Evolutionary conservation across 1,140 invertebrate genomes (phyloP).

Genomic region (Triops longicaudatus): DNA sequence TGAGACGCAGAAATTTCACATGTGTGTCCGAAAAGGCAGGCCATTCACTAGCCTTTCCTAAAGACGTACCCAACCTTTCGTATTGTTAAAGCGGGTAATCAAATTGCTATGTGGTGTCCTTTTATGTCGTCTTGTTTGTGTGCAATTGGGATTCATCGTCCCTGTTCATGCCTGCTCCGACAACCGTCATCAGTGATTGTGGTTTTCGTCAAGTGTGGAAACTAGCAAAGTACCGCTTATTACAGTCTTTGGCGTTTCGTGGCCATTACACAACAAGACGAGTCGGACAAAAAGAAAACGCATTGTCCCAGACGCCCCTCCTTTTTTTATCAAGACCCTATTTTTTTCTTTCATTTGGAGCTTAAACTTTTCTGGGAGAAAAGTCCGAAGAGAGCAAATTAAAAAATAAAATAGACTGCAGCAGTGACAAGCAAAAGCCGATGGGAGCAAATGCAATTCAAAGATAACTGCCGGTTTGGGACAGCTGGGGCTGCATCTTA

Average conservation of each 20-base stretch:
- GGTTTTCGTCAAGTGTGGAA: neutral
- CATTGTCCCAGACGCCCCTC: neutral
- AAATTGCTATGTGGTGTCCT: neutral
- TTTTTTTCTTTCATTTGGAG: neutral
- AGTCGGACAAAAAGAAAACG: neutral
- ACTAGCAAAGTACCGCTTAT: neutral
- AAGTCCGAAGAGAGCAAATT: neutral
- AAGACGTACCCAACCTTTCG: no score
- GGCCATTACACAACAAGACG: neutral
- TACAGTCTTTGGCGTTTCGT: neutral
- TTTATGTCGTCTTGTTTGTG: neutral
- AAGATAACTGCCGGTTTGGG: neutral
- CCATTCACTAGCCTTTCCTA: no score
- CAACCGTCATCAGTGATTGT: neutral
- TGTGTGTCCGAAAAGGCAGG: no score
- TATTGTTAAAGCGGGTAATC: neutral
- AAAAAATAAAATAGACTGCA: neutral
- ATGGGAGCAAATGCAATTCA: neutral
- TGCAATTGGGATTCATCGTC: neutral
- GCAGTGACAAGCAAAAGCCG: constrained; percentile 8
- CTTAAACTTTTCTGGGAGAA: neutral
- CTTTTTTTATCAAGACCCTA: neutral
- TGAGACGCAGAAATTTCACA: neutral
- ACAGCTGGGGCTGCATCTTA: constrained; percentile 14
- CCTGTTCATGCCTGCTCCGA: neutral